These are phyloP conservation scores for Goniozus legneri DNA, from an alignment of 1,140 invertebrate genomes.

Conservation along the genomic window DNA sequence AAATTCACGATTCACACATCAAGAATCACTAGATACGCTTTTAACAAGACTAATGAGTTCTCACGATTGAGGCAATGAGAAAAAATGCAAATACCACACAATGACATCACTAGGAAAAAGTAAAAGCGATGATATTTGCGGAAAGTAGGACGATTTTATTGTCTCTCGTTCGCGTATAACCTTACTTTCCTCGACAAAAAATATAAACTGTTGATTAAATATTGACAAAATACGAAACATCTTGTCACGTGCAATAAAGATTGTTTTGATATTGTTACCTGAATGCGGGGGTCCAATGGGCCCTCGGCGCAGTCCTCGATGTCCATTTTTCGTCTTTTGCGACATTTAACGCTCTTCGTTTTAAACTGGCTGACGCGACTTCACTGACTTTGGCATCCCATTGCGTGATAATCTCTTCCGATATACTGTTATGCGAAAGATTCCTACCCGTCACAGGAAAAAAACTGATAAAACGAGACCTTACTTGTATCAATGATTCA, in stretches of 20 bases:
- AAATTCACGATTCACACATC: slow-evolving; percentile 1
- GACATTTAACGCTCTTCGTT: no score
- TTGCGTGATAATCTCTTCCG: no score
- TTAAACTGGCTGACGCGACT: no score
- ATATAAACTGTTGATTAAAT: neutral
- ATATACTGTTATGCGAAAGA: no score
- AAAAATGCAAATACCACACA: neutral
- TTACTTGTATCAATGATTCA: no score
- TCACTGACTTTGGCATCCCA: no score
- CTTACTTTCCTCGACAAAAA: neutral
- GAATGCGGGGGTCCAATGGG: slow-evolving; percentile 48
- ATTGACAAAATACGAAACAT: neutral
- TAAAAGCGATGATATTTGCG: neutral
- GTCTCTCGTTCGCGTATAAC: neutral
- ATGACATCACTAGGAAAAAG: neutral
- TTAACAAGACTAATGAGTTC: no score
- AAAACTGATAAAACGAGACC: no score
- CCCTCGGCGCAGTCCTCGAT: slow-evolving; percentile 46
- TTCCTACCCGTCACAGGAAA: no score
- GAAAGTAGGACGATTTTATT: neutral
- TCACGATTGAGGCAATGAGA: slow-evolving; percentile 4
- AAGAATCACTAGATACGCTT: neutral
- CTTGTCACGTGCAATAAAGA: neutral
- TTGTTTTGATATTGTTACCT: slow-evolving; percentile 32
- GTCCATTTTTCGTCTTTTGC: slow-evolving; percentile 43